Base-by-base conservation (phyloP, 1,140 invertebrate species). In the Mya arenaria region DNA sequence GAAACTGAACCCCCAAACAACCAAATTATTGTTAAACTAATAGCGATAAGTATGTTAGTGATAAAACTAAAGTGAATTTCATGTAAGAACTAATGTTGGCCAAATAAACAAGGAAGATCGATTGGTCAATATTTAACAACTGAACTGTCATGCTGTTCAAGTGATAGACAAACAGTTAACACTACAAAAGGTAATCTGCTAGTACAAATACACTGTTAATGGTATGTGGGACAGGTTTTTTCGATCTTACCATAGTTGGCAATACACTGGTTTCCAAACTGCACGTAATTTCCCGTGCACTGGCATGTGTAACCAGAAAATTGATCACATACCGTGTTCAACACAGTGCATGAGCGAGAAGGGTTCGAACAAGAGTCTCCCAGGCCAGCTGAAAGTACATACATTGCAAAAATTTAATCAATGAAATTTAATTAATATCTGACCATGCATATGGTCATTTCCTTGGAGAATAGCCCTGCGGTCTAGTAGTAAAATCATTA, bases 211-310 rank as follows among this genome's bases (percentile, higher is more conserved):
- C n/a, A n/a, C n/a, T n/a, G n/a, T n/a, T n/a, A n/a, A n/a, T n/a
- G n/a, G n/a, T n/a, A n/a, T n/a, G n/a, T 52, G 48, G 2, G 32
- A 62, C 60, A 62, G 15, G 60, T 62, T 19, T 28, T 23, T 28
- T 17, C 30, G 32, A 34, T 62, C 65, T 36, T 68, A 68, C 65
- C 65, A n/a, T 10, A 19, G 65, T 25, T 37, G 65, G 36, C 36
- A 17, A 68, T 25, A 36, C 65, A 68, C 17, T n/a, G 1, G 32
- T n/a, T 30, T 1, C 65, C 65, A 25, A 36, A 68, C 65, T 36
- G 65, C 10, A 68, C 65, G 52, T 80, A 80, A 44, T 39, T 52
- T 37, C 28, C 25, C 25, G 37, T 56, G 60, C 75, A 78, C 30
- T 55, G 48, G 62, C 77, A 80, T 19, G 66, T 80, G 23, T 25